These are phyloP conservation scores for Sussaba pulchella DNA, from an alignment of 2,888 invertebrate genomes.

Conservation along the genomic window DNA sequence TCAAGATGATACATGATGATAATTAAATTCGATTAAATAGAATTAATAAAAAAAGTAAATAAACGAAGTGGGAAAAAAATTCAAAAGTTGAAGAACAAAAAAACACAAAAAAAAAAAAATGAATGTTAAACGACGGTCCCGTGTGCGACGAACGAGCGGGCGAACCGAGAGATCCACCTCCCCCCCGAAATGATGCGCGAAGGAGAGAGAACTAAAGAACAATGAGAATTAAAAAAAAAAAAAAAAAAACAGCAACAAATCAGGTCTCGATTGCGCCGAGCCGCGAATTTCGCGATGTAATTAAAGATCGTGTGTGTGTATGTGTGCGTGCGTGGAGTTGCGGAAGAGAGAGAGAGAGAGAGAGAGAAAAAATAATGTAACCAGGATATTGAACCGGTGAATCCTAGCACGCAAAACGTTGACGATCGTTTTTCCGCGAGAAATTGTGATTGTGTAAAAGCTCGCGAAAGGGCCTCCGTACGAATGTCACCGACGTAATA, in stretches of 20 bases:
- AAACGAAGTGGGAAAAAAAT: neutral
- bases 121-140: neutral
- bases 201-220: neutral
- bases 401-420: slow-evolving; percentile 56
- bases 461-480: slow-evolving; percentile 27
- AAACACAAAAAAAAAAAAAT: neutral
- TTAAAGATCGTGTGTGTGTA: slow-evolving; percentile 38
- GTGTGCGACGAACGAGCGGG: slow-evolving; percentile 4
- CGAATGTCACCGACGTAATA: slow-evolving; percentile 41
- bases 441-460: slow-evolving; percentile 35
- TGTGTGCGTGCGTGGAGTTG: slow-evolving; percentile 30
- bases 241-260: neutral
- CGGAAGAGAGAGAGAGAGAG: neutral
- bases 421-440: slow-evolving; percentile 59
- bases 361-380: neutral
- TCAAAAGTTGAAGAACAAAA: neutral
- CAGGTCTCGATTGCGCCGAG: slow-evolving; percentile 17
- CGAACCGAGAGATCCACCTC: slow-evolving; percentile 1
- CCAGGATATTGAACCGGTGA: slow-evolving; percentile 42
- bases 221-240: neutral
- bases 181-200: neutral
- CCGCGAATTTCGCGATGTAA: slow-evolving; percentile 39
- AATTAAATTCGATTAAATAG: slow-evolving; percentile 5
- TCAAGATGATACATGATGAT: slow-evolving; percentile 42
- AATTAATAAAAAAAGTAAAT: slow-evolving; percentile 23